phyloP scores from a whole-genome alignment of 2,888 invertebrate genomes.

The Apantesis nais region DNA sequence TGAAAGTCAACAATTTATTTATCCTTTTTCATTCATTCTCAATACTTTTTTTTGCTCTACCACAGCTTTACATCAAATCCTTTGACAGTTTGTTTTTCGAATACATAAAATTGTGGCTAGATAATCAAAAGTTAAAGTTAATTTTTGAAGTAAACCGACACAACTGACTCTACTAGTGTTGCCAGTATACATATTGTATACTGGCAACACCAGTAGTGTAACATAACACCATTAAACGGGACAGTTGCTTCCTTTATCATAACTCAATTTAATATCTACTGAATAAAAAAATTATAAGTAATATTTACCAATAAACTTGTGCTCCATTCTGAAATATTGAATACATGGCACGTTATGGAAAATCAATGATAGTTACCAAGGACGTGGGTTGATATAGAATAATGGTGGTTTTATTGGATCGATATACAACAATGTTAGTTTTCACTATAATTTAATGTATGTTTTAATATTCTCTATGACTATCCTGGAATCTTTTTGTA shows the following conservation, averaged over 20 bases:
- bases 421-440: background rate
- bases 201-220: too few species aligned
- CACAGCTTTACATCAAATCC: too few species aligned
- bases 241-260: background rate
- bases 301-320: slow-evolving; percentile 24
- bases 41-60: too few species aligned
- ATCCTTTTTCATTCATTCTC: too few species aligned
- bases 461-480: background rate
- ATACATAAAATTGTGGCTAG: too few species aligned
- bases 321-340: slow-evolving; percentile 28
- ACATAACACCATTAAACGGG: background rate
- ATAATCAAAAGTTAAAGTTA: too few species aligned
- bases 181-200: background rate
- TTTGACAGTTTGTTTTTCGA: too few species aligned
- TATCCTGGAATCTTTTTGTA: background rate
- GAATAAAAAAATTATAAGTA: background rate
- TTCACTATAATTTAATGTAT: background rate
- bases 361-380: slow-evolving; percentile 22
- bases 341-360: slow-evolving; percentile 24
- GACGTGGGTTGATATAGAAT: slow-evolving; percentile 10
- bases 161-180: background rate
- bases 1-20: too few species aligned
- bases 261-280: background rate
- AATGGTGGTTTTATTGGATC: background rate
- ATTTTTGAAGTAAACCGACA: too few species aligned